Evolutionary conservation across 2,888 invertebrate genomes (phyloP).

Genomic region (Amphipyra berbera): DNA sequence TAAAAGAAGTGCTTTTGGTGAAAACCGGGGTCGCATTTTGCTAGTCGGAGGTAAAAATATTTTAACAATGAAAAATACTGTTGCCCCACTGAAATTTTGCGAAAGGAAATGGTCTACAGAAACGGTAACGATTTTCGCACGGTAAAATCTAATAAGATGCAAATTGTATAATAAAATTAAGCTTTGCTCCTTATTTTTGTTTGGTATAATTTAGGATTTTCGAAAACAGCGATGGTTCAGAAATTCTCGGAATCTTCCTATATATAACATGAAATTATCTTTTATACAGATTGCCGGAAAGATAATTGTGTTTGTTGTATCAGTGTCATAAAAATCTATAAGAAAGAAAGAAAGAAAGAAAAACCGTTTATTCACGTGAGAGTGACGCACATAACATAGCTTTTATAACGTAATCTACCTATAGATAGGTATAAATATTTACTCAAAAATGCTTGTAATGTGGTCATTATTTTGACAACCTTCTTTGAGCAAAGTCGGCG

Average conservation of each 20-base stretch:
- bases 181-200: constrained; percentile 22
- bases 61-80: constrained; percentile 47
- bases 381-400: too few species aligned
- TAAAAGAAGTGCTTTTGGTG: constrained; percentile 46
- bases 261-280: too few species aligned
- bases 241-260: background rate
- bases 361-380: too few species aligned
- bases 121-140: constrained; percentile 57
- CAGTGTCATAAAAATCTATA: too few species aligned
- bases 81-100: constrained; percentile 43
- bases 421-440: too few species aligned
- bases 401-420: too few species aligned
- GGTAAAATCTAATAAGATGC: constrained; percentile 43
- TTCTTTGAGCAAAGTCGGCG: too few species aligned
- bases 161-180: constrained; percentile 50
- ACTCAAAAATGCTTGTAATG: too few species aligned
- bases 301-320: too few species aligned
- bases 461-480: too few species aligned
- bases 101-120: constrained; percentile 47
- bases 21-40: constrained; percentile 39
- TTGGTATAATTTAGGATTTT: constrained; percentile 15
- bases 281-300: too few species aligned
- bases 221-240: background rate
- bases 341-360: too few species aligned
- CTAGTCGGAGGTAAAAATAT: constrained; percentile 44